Evolutionary conservation across 1,140 invertebrate species (phyloP).

Genomic region (Bicyclus anynana): DNA sequence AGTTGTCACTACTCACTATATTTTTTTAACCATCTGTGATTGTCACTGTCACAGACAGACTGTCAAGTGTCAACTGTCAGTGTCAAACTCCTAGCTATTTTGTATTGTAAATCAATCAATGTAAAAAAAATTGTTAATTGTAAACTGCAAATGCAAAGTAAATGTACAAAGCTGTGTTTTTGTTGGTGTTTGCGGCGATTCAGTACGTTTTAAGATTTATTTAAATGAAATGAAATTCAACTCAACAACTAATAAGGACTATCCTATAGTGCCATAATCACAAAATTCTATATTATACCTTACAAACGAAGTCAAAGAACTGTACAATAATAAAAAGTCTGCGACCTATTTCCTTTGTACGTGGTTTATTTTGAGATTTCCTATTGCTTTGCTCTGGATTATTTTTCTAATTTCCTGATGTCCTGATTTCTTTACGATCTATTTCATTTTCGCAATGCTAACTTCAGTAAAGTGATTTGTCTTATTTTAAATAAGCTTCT

Average conservation of each 20-base stretch:
- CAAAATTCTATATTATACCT: not conserved
- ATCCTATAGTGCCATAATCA: not conserved
- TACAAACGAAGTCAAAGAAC: conserved; percentile 8
- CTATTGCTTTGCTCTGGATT: conserved; percentile 20
- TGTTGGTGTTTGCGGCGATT: too few species aligned
- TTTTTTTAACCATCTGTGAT: too few species aligned
- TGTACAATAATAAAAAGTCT: conserved; percentile 3
- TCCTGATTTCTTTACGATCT: conserved; percentile 3
- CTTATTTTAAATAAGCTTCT: not conserved
- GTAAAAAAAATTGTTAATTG: too few species aligned
- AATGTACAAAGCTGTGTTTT: not conserved
- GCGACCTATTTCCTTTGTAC: conserved; percentile 16
- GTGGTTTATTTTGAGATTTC: conserved; percentile 22
- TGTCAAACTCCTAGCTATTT: too few species aligned
- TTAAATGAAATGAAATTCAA: too few species aligned
- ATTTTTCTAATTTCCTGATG: conserved; percentile 15
- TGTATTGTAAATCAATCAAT: too few species aligned
- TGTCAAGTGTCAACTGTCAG: too few species aligned
- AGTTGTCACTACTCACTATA: too few species aligned
- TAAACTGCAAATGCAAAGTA: not conserved
- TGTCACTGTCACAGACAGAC: too few species aligned
- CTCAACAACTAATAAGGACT: too few species aligned
- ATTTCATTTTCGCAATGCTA: not conserved
- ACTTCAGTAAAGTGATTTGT: not conserved
- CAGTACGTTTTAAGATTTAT: too few species aligned